Evolutionary conservation across 2,113 vertebrate genomes (phyloP).

Genomic region (Pseudorasbora parva): DNA sequence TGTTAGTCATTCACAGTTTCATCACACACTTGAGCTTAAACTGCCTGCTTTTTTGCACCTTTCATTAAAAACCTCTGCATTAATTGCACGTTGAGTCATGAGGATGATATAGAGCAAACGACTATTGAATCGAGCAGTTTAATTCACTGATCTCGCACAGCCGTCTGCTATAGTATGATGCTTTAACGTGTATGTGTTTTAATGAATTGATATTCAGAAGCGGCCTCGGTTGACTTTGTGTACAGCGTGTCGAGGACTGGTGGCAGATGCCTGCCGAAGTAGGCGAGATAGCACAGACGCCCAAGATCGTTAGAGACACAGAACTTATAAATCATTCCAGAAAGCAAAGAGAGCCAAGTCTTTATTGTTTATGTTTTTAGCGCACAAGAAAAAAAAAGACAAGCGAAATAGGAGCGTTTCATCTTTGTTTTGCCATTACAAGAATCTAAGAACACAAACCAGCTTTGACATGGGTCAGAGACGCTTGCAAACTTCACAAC

Average conservation of each 20-base stretch:
- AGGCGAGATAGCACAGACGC: slow-evolving; percentile 56
- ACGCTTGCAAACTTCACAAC: neutral
- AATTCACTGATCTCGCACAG: slow-evolving; percentile 37
- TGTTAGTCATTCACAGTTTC: neutral
- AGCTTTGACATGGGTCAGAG: neutral
- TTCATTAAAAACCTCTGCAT: neutral
- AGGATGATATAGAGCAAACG: slow-evolving; percentile 24
- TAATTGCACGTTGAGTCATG: slow-evolving; percentile 44
- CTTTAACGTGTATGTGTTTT: slow-evolving; percentile 37
- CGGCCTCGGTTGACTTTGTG: slow-evolving; percentile 51
- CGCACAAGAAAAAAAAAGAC: neutral
- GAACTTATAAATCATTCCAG: slow-evolving; percentile 57
- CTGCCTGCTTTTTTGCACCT: neutral
- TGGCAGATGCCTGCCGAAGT: slow-evolving; percentile 56
- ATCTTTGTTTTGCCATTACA: slow-evolving; percentile 3
- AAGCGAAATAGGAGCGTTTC: neutral
- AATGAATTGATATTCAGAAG: slow-evolving; percentile 57
- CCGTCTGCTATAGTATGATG: slow-evolving; percentile 27
- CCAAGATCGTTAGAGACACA: slow-evolving; percentile 43
- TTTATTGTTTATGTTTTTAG: slow-evolving; percentile 42
- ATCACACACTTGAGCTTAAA: neutral
- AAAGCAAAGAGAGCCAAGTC: slow-evolving; percentile 1
- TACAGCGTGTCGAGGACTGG: slow-evolving; percentile 43
- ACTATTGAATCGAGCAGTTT: slow-evolving; percentile 21
- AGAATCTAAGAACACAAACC: neutral